Percentiles rank a stretch among this genome's conserved stretches.
Conservation (phyloP, 2,113 vertebrate species). For the Ciconia boyciana region DNA sequence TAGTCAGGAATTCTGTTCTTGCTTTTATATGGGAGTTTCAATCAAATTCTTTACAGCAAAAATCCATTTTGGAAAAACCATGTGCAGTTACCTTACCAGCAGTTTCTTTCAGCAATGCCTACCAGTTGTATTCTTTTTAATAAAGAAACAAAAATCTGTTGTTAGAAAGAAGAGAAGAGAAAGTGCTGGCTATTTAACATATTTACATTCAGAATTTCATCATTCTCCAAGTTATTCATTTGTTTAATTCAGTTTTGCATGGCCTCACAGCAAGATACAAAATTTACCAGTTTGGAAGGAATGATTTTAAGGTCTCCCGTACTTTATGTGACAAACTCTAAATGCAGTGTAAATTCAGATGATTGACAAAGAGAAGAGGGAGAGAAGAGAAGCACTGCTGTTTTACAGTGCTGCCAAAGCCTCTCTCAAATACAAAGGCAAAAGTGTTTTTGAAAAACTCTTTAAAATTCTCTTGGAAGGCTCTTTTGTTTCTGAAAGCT, state of each 20-base stretch:
- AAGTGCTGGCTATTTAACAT: not conserved
- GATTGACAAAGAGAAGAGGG: conserved; percentile 48
- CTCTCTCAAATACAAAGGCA: conserved; percentile 44
- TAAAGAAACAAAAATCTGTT: not conserved
- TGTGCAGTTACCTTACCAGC: not conserved
- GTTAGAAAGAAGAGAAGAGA: not conserved
- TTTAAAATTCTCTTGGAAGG: conserved; percentile 37
- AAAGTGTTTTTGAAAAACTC: conserved; percentile 37
- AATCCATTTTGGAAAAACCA: not conserved
- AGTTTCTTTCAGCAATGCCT: not conserved
- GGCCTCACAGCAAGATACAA: not conserved
- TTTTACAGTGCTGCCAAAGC: conserved; percentile 47
- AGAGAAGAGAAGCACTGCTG: not conserved
- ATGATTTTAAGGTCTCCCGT: conserved; percentile 13
- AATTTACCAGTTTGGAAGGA: conserved; percentile 26
- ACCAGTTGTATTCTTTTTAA: not conserved
- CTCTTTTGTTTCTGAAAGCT: conserved; percentile 60
- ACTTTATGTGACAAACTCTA: conserved; percentile 32
- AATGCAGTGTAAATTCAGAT: conserved; percentile 46
- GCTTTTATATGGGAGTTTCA: not conserved
- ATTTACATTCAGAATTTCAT: not conserved
- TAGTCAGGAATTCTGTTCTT: not conserved
- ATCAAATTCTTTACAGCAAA: not conserved
- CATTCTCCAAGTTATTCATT: not conserved
- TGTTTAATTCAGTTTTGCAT: not conserved